Base-by-base conservation (phyloP, 2,888 invertebrate genomes). In the Lasioglossum lativentre region DNA sequence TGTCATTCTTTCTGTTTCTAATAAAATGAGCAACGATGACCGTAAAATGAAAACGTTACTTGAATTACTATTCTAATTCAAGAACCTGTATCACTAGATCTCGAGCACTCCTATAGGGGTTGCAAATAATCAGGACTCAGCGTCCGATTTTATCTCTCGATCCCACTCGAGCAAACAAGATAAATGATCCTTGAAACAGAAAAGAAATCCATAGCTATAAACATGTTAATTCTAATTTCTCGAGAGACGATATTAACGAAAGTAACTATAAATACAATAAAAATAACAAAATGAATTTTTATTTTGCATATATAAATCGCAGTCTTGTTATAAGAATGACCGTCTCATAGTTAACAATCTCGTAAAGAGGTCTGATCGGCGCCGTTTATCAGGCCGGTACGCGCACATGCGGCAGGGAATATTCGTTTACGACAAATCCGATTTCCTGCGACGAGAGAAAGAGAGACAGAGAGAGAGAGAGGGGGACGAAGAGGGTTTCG, bases 381-480 rank as follows among this genome's bases (percentile, higher is more conserved):
- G 14, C 16, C 56, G 52, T 63, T 73, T 80, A 63, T 47, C 66
- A 68, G 73, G 70, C 16, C 70, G 68, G 63, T 47, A 47, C 59
- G 74, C 34, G 68, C 74, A 85, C 77, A n/a, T 52, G 47, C 56
- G 66, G 70, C 70, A n/a, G 63, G 38, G 77, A 81, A 87, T 83
- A 86, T 90, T 90, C 85, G 80, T 83, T 87, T 76, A 83, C 80
- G 72, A 85, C 63, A 82, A 89, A 89, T 88, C 78, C 79, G 85
- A 89, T 89, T 91, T 86, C 88, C 74, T 30, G 6, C 34, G 81
- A 59, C 68, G 76, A 85, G 83, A 81, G 76, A 79, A 34, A 71
- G 82, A 82, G 83, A 66, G 70, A 45, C 70, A 72, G 66, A 66
- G 83, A 83, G 47, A 19, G 74, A 78, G 42, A 56, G 82, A 80